These are phyloP conservation scores for Plebejus argus DNA, from an alignment of 2,888 invertebrate genomes.

Conservation along the genomic window DNA sequence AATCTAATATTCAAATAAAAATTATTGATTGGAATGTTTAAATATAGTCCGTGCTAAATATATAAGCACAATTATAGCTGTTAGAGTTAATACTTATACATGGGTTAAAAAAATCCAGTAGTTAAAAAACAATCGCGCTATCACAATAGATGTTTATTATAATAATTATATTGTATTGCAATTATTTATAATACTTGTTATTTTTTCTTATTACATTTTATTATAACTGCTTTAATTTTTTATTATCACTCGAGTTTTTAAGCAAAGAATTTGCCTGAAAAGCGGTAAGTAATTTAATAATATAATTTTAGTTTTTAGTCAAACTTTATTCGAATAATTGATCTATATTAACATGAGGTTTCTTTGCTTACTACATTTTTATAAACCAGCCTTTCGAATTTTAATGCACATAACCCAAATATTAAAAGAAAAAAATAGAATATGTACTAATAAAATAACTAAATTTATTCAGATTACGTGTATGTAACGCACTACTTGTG, in stretches of 20 bases:
- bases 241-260: background rate
- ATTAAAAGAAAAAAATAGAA: background rate
- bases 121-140: background rate
- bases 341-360: background rate
- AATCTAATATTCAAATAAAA: conserved; percentile 12
- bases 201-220: background rate
- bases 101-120: background rate
- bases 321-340: background rate
- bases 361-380: background rate
- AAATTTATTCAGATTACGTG: background rate
- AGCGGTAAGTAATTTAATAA: background rate
- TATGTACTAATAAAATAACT: background rate
- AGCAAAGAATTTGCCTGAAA: background rate
- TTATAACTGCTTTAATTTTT: too few species aligned
- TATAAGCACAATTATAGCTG: background rate
- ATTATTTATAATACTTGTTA: background rate
- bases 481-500: background rate
- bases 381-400: background rate
- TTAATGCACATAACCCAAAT: background rate
- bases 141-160: background rate
- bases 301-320: background rate
- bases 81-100: background rate
- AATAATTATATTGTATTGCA: background rate
- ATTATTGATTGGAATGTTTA: conserved; percentile 2
- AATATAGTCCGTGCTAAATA: background rate